Base-by-base conservation (phyloP, 2,113 vertebrate genomes). In the Craseonycteris thonglongyai region DNA sequence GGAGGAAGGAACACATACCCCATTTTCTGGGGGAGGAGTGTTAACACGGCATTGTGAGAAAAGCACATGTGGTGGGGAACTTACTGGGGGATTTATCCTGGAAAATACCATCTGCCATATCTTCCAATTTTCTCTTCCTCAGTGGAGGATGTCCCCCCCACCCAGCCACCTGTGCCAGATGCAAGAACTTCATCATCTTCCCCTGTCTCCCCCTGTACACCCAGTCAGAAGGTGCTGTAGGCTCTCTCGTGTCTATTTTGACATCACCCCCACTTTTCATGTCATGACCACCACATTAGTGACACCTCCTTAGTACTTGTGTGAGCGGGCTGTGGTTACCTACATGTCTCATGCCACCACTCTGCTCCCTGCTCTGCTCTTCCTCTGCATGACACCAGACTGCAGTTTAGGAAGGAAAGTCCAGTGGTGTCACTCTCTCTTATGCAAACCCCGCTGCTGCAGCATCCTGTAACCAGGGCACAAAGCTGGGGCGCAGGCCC, bases 291-390 rank as follows among this genome's bases (percentile, higher is more conserved):
- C 15, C 51, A 11, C n/a, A 0, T 8, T 21, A 9, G 51, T 4
- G 16, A 2, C 38, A 7, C 2, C 42, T 56, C 3, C 21, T 3
- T 24, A 19, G 8, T 9, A 10, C 79, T 35, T 15, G 4, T 21
- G 40, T 15, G 21, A 28, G 65, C 26, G 5, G 38, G 74, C 40
- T 1, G 10, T 28, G 0, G 5, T 63, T 8, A 22, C 59, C 49
- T 5, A 5, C 49, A 3, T 1, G 38, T 69, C 40, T 74, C 33
- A 4, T 0, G 2, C 35, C 0, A 0, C 18, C n/a, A 8, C 1
- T 6, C 18, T 40, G 19, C 58, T 56, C 54, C 8, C 66, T 35
- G 4, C 38, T 7, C n/a, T 38, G 30, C 19, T 68, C 63, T 45
- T 88, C 24, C 16, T 15, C 35, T 19, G 2, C 7, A 2, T n/a